Evolutionary conservation across 2,888 invertebrate species (phyloP), one percentile per base, ranked within the genome.

Genomic region (Morpho helenor): DNA sequence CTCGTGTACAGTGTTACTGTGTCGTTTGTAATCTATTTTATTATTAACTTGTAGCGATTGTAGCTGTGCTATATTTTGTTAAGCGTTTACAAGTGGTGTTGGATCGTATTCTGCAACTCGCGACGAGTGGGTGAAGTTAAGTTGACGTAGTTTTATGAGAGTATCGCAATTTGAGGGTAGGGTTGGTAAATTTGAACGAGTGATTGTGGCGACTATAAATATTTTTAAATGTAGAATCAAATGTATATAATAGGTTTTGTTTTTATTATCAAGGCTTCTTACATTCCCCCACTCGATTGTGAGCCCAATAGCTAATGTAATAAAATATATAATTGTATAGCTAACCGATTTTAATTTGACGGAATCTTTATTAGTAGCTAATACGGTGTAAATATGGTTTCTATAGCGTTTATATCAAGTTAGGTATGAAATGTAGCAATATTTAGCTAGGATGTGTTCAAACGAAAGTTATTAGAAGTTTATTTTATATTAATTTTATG

Each of bases 361-460:
- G 68, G 71, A 75, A 75, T 77, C 66, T 77, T 72, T 75, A 76
- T 75, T 65, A 65, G 68, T 83, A 83, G 77, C 76, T 67, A 77
- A 79, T 82, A 74, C 73, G 76, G 74, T 86, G 85, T 86, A 86
- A 77, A 86, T 85, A 70, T 72, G 71, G 76, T 79, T 79, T 80
- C 77, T 74, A 73, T 82, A 82, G 79, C 78, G 79, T 85, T 84
- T 85, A 75, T 87, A 87, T 82, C 75, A 73, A 77, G 69, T 74
- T 83, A 82, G 79, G 68, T 76, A 75, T 76, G 75, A 72, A 71
- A 67, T 68, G 77, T 88, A 87, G 86, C 83, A 82, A 86, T 87
- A 84, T 80, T 76, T 89, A 88, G 86, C 82, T 90, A 88, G 87
- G 86, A 87, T 85, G 87, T 87, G 88, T 90, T 88, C 88, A 86